Base-by-base conservation (phyloP, 2,797 vertebrate genomes). In the Coreius guichenoti region DNA sequence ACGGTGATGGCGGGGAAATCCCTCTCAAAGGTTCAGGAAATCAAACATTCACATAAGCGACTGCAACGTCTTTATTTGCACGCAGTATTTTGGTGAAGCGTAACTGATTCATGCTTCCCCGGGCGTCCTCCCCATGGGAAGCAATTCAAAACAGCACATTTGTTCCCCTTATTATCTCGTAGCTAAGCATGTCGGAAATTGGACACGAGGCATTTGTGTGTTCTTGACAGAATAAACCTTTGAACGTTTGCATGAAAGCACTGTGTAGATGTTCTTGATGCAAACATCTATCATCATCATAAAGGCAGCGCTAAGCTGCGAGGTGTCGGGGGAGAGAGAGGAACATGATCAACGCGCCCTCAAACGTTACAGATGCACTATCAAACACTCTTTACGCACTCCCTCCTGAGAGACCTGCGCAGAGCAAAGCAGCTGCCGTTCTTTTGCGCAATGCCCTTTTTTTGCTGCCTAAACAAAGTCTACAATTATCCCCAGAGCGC, bases 251-350 rank as follows among this genome's bases (percentile, higher is more conserved):
- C 67, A 74, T 67, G 67, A 84, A 81, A 82, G 45, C 76, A 72
- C 43, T 33, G 67, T 83, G 80, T 73, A 70, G 85, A 86, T 81
- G 83, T 87, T 89, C 65, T 43, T 43, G 74, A 80, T n/a, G 91
- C 43, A 89, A 92, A 91, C 91, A 94, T 95, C 93, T 92, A 93
- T 95, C 93, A 92, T 88, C 83, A 92, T 94, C 93, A 94, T 91
- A 90, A 94, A 93, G 90, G 89, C 77, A 56, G 89, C 88, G 89
- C 91, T 91, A 92, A 94, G 90, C 92, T 90, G 87, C n/a, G 69
- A 92, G 88, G 69, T 68, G 85, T 92, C 90, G 89, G 69, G 45
- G 87, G 91, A 92, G 87, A 92, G 87, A 89, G 87, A 80, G 63
- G 31, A 87, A 81, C 69, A 90, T 68, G 56, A 89, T 87, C 90